Percentiles rank a stretch among this genome's conserved stretches.
These are phyloP conservation scores for Lucilia cuprina DNA, from an alignment of 1,140 invertebrate genomes.

Conservation along the genomic window DNA sequence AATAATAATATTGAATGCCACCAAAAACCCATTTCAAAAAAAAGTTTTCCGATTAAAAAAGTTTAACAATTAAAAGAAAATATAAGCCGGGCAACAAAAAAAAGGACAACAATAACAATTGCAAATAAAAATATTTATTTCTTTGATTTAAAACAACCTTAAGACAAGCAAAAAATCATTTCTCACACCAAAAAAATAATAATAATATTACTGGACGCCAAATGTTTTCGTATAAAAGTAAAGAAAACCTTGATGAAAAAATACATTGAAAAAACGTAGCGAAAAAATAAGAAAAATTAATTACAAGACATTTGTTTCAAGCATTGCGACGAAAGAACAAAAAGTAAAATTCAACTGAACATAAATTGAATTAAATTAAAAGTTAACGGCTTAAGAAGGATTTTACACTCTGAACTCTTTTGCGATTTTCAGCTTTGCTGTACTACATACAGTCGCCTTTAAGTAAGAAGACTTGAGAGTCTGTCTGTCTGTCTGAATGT, in stretches of 20 bases:
- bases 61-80: slow-evolving; percentile 16
- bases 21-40: slow-evolving; percentile 25
- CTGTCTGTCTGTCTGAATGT: no score
- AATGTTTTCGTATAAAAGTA: slow-evolving; percentile 6
- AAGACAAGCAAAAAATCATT: background rate
- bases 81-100: background rate
- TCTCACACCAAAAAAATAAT: background rate
- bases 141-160: background rate
- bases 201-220: background rate
- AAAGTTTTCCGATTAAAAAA: slow-evolving; percentile 30
- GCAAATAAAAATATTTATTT: background rate
- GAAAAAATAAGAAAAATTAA: background rate
- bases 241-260: background rate
- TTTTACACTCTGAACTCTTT: background rate
- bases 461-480: background rate
- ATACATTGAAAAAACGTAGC: no score
- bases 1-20: background rate
- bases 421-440: background rate
- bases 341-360: slow-evolving; percentile 19
- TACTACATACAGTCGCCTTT: background rate
- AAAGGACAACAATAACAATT: background rate
- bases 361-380: slow-evolving; percentile 30
- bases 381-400: slow-evolving; percentile 22
- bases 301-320: slow-evolving; percentile 13
- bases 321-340: background rate